Base-by-base conservation (phyloP, 2,113 vertebrate genomes). In the Rafetus swinhoei region DNA sequence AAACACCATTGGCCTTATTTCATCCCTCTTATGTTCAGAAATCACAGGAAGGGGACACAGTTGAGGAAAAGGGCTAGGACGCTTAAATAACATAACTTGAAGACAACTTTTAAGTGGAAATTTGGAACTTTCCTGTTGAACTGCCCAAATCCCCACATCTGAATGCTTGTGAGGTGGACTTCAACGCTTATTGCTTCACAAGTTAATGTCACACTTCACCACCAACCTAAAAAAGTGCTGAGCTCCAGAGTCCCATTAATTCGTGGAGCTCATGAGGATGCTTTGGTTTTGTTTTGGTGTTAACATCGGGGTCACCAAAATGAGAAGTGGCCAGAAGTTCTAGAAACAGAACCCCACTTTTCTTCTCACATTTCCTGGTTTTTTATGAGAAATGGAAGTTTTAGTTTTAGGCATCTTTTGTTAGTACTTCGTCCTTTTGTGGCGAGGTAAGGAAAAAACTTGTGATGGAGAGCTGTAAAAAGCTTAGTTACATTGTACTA, bases 351-450 rank as follows among this genome's bases (percentile, higher is more conserved):
- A 74, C 90, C 32, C 0, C 93, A 95, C 93, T 95, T 97, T 9
- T 85, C 90, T 93, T 85, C 56, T 91, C 92, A 81, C 0, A 45
- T 77, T 13, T 79, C 90, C 91, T 86, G 50, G 35, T 93, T 45
- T 45, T 45, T 45, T 45, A 6, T 45, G 45, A 45, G 45, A 45
- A 45, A 45, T 35, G 16, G 60, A 56, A 84, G 39, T 29, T 93
- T 93, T 53, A 93, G 65, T 88, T 96, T 97, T 97, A 92, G 85
- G 89, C 89, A 35, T 90, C 93, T 92, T 85, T 92, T 92, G 95
- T 92, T 95, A 97, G 90, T 90, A 39, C 79, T 84, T 12, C 89
- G 72, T 97, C 85, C 89, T 85, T 97, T 96, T 79, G 14, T 77
- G 74, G 90, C 89, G 81, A 94, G 93, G 76, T 93, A 94, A 87